Percentiles rank a stretch among this genome's conserved stretches.
Evolutionary conservation across 2,113 vertebrate genomes (phyloP).

Genomic region (Callithrix jacchus): DNA sequence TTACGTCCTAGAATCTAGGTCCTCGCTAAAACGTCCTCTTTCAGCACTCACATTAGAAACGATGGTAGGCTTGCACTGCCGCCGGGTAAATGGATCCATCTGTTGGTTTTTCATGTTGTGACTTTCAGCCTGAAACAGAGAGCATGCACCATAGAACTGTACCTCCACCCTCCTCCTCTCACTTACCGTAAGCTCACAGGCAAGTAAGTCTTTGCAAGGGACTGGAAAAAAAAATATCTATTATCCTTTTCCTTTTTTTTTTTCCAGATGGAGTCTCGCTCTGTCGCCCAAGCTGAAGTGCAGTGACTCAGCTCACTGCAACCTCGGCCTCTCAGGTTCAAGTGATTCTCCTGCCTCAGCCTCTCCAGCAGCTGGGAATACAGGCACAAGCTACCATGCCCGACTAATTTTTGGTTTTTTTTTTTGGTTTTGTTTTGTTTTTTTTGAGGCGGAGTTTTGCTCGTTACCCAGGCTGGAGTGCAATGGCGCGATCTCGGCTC

Average conservation of each 20-base stretch:
- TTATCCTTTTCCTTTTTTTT: neutral
- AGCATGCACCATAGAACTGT: neutral
- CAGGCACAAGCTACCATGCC: too few relatives aligned
- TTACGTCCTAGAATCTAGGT: constrained; percentile 71
- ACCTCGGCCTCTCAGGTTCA: too few relatives aligned
- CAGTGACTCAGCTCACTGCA: too few relatives aligned
- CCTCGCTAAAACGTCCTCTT: constrained; percentile 44
- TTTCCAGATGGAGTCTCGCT: too few relatives aligned
- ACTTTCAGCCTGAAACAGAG: constrained; percentile 92
- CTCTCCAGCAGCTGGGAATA: too few relatives aligned
- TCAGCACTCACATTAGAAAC: constrained; percentile 95
- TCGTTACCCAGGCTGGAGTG: too few relatives aligned
- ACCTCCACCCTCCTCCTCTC: neutral
- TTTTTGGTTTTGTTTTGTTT: too few relatives aligned
- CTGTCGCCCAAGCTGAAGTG: too few relatives aligned
- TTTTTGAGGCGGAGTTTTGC: too few relatives aligned
- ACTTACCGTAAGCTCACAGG: neutral
- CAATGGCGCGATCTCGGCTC: too few relatives aligned
- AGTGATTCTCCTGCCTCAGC: too few relatives aligned
- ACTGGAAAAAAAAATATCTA: neutral
- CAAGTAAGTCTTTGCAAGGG: neutral
- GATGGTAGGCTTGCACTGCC: constrained; percentile 99
- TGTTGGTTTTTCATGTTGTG: constrained; percentile 97
- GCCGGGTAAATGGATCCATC: constrained; percentile 98
- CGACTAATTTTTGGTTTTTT: too few relatives aligned